Conservation (phyloP, 2,113 vertebrate genomes). For the Odobenus rosmarus region DNA sequence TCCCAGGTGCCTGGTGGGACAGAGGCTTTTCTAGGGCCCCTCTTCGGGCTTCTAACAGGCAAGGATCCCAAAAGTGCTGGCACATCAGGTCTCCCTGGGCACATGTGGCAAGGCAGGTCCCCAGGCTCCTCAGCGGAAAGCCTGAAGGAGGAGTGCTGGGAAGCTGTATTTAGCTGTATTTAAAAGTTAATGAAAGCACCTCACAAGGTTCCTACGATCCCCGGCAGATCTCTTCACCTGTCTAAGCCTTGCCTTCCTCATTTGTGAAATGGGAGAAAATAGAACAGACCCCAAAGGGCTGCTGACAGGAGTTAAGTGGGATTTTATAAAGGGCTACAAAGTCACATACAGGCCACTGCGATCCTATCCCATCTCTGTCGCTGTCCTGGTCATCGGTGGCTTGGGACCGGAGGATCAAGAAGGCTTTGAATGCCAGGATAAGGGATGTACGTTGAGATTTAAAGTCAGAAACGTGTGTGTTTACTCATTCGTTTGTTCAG, state of each 20-base stretch:
- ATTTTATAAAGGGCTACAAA: neutral
- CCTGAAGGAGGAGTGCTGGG: neutral
- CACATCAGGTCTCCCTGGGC: neutral
- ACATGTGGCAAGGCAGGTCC: neutral
- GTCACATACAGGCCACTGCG: too few species aligned
- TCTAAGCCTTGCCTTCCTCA: neutral
- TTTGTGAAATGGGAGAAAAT: neutral
- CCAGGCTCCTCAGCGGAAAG: neutral
- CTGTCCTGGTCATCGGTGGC: neutral
- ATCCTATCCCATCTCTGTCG: accelerated
- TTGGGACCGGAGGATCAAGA: neutral
- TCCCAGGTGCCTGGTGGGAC: neutral
- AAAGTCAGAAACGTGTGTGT: neutral
- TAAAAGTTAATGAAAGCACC: too few species aligned
- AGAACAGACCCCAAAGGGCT: neutral
- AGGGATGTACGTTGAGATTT: neutral
- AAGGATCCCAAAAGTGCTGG: neutral
- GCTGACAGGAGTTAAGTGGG: neutral
- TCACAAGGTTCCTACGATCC: neutral
- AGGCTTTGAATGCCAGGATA: neutral
- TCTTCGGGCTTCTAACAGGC: neutral
- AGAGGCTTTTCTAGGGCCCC: neutral
- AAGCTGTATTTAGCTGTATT: neutral
- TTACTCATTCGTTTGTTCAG: neutral
- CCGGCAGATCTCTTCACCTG: neutral